A percentile compares a stretch with the other conserved stretches of the same genome.
These are phyloP conservation scores for Podarcis raffonei DNA, from an alignment of 2,113 vertebrate species.

Conservation along the genomic window DNA sequence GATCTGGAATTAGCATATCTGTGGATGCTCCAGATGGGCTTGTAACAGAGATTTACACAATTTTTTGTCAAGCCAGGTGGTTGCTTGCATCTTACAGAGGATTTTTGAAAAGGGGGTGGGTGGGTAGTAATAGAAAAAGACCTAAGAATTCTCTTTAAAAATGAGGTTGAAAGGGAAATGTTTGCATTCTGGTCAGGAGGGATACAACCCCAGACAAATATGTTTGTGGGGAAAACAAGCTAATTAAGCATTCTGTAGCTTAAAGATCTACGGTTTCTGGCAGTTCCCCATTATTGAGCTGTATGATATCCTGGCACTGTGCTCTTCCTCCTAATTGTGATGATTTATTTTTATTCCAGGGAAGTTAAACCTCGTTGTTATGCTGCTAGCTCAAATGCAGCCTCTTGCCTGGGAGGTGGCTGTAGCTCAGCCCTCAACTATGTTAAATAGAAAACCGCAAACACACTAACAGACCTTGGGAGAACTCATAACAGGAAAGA, in stretches of 20 bases:
- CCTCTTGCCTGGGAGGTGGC: slow-evolving; percentile 30
- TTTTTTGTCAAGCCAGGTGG: slow-evolving; percentile 23
- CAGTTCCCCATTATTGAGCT: slow-evolving; percentile 37
- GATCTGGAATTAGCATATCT: slow-evolving; percentile 49
- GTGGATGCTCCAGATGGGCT: slow-evolving; percentile 52
- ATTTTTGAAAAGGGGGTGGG: background rate
- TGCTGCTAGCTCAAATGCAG: slow-evolving; percentile 31
- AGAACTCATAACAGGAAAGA: background rate
- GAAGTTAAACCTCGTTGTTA: slow-evolving; percentile 54
- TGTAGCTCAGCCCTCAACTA: slow-evolving; percentile 4
- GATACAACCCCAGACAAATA: slow-evolving; percentile 35
- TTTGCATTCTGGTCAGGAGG: slow-evolving; percentile 8
- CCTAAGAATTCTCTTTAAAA: slow-evolving; percentile 21
- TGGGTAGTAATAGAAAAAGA: slow-evolving; percentile 4
- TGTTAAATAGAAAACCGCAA: slow-evolving; percentile 42
- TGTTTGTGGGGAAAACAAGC: background rate
- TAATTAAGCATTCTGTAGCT: slow-evolving; percentile 45
- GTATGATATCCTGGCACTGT: slow-evolving; percentile 12
- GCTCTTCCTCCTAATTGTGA: slow-evolving; percentile 46
- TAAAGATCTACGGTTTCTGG: background rate
- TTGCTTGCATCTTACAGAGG: background rate
- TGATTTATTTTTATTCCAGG: slow-evolving; percentile 58
- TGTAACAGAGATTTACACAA: slow-evolving; percentile 58
- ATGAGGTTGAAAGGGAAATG: background rate
- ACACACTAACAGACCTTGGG: slow-evolving; percentile 33